Conservation (phyloP, 1,140 invertebrate species). For the Drosophila cardini region DNA sequence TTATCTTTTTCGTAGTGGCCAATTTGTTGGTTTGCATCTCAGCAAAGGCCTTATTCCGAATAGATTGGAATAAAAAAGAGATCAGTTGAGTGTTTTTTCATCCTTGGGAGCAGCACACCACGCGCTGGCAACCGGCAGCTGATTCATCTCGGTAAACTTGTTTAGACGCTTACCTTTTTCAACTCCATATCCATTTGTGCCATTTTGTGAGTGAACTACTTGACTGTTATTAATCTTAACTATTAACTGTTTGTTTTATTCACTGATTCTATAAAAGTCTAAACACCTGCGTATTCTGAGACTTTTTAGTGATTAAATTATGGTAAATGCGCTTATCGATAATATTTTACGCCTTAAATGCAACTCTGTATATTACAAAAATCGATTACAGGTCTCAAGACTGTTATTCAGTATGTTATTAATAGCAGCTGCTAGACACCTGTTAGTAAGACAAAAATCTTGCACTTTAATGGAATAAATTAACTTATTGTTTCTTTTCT, state of each 20-base stretch:
- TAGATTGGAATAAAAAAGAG: constrained; percentile 6
- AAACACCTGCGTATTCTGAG: constrained; percentile 55
- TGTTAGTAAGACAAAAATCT: too few relatives aligned
- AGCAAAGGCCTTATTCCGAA: constrained; percentile 82
- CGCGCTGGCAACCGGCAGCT: constrained; percentile 33
- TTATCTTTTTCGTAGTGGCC: constrained; percentile 83
- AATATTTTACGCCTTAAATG: too few relatives aligned
- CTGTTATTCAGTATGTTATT: too few relatives aligned
- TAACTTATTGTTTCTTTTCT: too few relatives aligned
- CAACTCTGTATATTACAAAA: too few relatives aligned
- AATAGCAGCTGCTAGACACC: too few relatives aligned
- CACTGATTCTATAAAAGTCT: constrained; percentile 41
- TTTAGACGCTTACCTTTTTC: constrained; percentile 65
- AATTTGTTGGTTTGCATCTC: constrained; percentile 84
- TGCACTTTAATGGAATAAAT: too few relatives aligned
- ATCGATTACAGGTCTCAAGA: too few relatives aligned
- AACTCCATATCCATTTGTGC: constrained; percentile 83
- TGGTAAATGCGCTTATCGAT: background rate
- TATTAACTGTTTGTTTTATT: constrained; percentile 13
- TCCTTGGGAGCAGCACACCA: constrained; percentile 42
- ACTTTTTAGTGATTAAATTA: constrained; percentile 7
- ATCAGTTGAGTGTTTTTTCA: constrained; percentile 20
- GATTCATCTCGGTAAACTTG: background rate
- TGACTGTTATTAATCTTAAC: background rate
- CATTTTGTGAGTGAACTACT: constrained; percentile 54